These are phyloP conservation scores for Pygoscelis antarcticus DNA, from an alignment of 2,113 vertebrate genomes.

Conservation along the genomic window DNA sequence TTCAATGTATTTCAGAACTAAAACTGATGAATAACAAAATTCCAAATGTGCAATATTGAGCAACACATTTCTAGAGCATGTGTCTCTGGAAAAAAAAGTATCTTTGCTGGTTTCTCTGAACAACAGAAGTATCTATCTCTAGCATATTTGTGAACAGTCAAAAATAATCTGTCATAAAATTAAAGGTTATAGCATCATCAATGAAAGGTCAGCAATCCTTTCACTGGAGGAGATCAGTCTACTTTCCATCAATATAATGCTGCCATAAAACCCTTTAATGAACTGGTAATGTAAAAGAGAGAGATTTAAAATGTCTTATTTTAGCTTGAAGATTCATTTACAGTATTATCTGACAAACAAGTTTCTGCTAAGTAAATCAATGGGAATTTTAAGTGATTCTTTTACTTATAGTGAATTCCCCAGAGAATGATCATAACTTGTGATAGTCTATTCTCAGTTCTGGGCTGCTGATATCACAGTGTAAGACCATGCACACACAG, in stretches of 20 bases:
- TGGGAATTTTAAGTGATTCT: not conserved
- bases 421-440: not conserved
- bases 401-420: not conserved
- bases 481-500: not conserved
- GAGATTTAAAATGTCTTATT: not conserved
- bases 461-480: not conserved
- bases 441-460: not conserved
- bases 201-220: not conserved
- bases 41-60: not conserved
- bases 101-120: not conserved
- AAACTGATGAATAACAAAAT: not conserved
- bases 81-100: not conserved
- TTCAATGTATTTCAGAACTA: not conserved
- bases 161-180: not conserved
- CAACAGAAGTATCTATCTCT: not conserved
- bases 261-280: not conserved
- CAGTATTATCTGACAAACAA: not conserved
- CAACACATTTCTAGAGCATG: not conserved
- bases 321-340: not conserved
- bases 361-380: not conserved
- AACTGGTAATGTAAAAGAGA: not conserved
- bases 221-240: not conserved
- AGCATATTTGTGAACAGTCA: not conserved
- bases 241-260: not conserved
- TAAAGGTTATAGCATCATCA: not conserved